Conservation (phyloP, 2,797 vertebrate genomes). For the Hydrolagus colliei region DNA sequence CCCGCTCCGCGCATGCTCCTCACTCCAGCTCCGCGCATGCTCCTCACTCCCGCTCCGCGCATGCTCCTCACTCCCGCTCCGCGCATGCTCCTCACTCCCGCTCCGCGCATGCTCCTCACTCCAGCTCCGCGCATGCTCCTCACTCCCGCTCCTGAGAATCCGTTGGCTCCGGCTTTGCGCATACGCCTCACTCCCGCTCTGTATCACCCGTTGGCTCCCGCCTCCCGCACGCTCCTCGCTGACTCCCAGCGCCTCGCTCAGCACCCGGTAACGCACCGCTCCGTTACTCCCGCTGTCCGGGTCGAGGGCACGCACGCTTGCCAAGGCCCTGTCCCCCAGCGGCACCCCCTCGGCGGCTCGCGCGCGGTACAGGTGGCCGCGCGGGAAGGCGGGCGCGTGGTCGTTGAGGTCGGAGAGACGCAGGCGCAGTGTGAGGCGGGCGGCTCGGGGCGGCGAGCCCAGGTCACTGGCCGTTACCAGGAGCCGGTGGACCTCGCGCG, state of each 20-base stretch:
- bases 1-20: too few relatives aligned
- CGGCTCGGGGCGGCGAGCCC: slow-evolving; percentile 63
- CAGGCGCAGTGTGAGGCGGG: slow-evolving; percentile 58
- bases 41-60: too few relatives aligned
- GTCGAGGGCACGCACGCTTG: slow-evolving; percentile 66
- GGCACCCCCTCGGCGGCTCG: slow-evolving; percentile 63
- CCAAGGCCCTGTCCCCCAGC: slow-evolving; percentile 61
- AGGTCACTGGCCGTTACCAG: slow-evolving; percentile 65
- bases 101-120: too few relatives aligned
- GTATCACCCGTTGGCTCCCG: neutral
- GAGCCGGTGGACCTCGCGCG: slow-evolving; percentile 63
- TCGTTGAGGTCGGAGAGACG: slow-evolving; percentile 73
- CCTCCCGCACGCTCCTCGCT: too few relatives aligned
- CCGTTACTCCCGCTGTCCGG: slow-evolving; percentile 68
- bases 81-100: too few relatives aligned
- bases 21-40: too few relatives aligned
- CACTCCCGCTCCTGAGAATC: too few relatives aligned
- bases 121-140: too few relatives aligned
- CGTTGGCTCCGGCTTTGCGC: too few relatives aligned
- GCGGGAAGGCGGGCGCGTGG: slow-evolving; percentile 65
- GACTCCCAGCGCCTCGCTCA: slow-evolving; percentile 43
- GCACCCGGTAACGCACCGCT: slow-evolving; percentile 60
- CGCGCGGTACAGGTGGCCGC: slow-evolving; percentile 49
- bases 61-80: too few relatives aligned
- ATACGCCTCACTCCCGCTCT: too few relatives aligned